phyloP scores from a whole-genome alignment of 2,113 vertebrate species.

The Anas platyrhynchos region DNA sequence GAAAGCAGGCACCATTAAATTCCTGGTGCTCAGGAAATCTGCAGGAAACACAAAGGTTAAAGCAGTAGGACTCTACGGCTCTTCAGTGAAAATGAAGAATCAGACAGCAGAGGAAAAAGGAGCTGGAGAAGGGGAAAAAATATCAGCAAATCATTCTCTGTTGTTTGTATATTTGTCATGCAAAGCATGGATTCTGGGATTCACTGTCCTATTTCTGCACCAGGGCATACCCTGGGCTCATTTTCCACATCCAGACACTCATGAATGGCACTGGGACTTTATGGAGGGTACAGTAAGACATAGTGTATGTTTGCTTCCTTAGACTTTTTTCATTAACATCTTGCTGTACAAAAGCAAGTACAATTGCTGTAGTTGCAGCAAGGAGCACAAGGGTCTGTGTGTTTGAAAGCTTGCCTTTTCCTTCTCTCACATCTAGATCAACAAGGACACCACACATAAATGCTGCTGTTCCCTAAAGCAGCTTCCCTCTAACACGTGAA shows the following conservation, averaged over 20 bases:
- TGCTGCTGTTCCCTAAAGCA: background rate
- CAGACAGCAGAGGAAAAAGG: background rate
- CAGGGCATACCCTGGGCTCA: background rate
- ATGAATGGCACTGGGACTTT: background rate
- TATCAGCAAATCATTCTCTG: background rate
- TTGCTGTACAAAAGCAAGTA: background rate
- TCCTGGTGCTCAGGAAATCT: constrained; percentile 13
- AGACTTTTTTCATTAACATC: background rate
- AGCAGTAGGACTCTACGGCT: background rate
- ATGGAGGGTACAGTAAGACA: background rate
- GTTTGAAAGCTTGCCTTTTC: background rate
- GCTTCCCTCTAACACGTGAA: background rate
- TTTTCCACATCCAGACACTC: background rate
- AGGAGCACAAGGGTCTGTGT: background rate
- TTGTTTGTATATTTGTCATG: background rate
- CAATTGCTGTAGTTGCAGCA: background rate
- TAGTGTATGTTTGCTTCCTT: background rate
- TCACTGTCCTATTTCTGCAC: background rate
- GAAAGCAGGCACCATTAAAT: constrained; percentile 40
- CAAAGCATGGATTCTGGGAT: background rate
- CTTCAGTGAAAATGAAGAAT: background rate
- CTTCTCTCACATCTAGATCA: background rate
- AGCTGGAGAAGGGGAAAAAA: background rate
- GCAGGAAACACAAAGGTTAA: constrained; percentile 10
- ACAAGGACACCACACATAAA: background rate